These are phyloP conservation scores for Calyptommatus sinebrachiatus DNA, from an alignment of 2,113 vertebrate genomes.

Conservation along the genomic window DNA sequence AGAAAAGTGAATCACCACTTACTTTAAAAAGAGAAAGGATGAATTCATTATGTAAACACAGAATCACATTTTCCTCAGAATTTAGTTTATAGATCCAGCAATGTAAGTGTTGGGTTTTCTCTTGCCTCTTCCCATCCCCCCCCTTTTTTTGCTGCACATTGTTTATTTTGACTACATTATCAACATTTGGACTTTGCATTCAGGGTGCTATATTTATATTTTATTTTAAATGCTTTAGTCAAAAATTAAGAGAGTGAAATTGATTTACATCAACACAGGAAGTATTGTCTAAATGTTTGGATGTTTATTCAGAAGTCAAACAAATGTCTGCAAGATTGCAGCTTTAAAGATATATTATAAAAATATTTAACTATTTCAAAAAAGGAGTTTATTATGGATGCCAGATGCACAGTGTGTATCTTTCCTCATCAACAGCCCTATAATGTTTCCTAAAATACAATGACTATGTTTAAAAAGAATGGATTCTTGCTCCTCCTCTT, in stretches of 20 bases:
- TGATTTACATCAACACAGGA: not conserved
- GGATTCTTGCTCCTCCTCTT: too few species aligned
- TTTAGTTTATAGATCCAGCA: not conserved
- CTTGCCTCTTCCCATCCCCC: too few species aligned
- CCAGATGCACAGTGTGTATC: not conserved
- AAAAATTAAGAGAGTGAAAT: not conserved
- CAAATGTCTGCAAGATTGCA: not conserved
- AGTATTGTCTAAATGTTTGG: not conserved
- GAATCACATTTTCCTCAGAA: not conserved
- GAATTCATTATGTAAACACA: not conserved
- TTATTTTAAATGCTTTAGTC: not conserved
- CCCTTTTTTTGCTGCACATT: not conserved
- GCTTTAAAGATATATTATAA: not conserved
- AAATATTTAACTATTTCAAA: not conserved
- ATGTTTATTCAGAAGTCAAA: not conserved
- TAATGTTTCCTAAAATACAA: slow-evolving; percentile 9
- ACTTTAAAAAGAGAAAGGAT: not conserved
- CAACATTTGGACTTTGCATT: not conserved
- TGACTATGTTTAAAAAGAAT: not conserved
- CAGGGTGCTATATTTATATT: not conserved
- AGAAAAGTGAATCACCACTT: not conserved
- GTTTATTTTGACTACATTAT: not conserved
- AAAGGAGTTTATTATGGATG: not conserved
- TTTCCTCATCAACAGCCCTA: not conserved
- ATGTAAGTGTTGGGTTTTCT: not conserved